Conservation (phyloP, 1,140 invertebrate species). For the Brachionus koreanus region DNA sequence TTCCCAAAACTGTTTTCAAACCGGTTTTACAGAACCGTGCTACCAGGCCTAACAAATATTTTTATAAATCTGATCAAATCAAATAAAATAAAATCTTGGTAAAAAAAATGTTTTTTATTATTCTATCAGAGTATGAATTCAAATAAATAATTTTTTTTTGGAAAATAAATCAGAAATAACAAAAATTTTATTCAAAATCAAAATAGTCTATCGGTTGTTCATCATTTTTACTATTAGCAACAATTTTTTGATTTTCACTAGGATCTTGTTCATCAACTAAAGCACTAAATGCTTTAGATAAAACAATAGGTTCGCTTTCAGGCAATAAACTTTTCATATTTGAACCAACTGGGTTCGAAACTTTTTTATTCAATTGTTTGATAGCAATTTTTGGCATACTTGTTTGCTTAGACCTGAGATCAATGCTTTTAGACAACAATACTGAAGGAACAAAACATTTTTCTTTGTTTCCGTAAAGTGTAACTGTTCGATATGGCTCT, state of each 20-base stretch:
- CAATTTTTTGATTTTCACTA: background rate
- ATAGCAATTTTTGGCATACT: conserved; percentile 22
- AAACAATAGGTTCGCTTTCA: background rate
- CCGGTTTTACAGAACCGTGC: too few relatives aligned
- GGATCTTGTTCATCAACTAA: background rate
- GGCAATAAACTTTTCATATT: conserved; percentile 17
- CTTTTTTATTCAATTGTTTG: conserved; percentile 39
- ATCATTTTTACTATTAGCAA: background rate
- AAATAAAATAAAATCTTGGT: too few relatives aligned
- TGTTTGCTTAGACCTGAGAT: background rate
- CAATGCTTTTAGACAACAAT: background rate
- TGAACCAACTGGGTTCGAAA: background rate
- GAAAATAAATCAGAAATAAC: background rate
- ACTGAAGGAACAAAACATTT: conserved; percentile 27
- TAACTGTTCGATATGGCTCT: conserved; percentile 20
- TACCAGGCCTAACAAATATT: too few relatives aligned
- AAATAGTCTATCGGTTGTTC: conserved; percentile 2
- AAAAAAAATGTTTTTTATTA: background rate
- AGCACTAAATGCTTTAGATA: conserved; percentile 9
- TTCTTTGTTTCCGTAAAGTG: conserved; percentile 2
- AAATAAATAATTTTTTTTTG: conserved; percentile 4
- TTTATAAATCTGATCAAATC: too few relatives aligned
- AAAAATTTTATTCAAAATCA: conserved; percentile 15
- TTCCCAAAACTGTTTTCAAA: too few relatives aligned
- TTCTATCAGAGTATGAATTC: background rate